Evolutionary conservation across 2,797 vertebrate species (phyloP), one percentile per base, ranked within the genome.

Genomic region (Distichodus sexfasciatus): DNA sequence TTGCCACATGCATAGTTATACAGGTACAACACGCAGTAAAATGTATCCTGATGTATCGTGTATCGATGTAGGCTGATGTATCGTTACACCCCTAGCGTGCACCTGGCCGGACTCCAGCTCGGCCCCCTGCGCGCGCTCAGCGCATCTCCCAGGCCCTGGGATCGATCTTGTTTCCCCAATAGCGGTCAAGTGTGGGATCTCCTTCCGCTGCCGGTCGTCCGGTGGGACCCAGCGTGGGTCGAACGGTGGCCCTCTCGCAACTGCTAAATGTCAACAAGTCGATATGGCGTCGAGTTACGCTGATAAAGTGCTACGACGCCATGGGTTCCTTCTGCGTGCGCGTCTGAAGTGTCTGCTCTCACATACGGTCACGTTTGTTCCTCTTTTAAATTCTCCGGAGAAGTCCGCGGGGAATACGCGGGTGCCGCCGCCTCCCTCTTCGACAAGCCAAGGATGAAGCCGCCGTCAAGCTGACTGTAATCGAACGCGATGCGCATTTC

Each of bases 401-500:
- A 53, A 59, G 66, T 63, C 76, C 77, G 33, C 6, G 1, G 75
- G 78, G 79, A 81, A 76, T 71, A 51, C 47, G 67, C 48, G 35
- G 51, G 55, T 59, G 21, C 71, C 44, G 53, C 24, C 66, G 55
- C 51, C 36, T 43, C 54, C 71, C 80, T 76, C 76, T 71, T 67
- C 28, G 46, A 74, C 44, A 65, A 76, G 66, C 54, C 66, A 67
- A 79, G 65, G 82, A 63, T 61, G 12, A 68, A 70, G 31, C 69
- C 14, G 38, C 51, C 53, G 26, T 59, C 74, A 68, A 23, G 1
- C 3, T 26, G 57, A 58, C 59, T 69, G 50, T 57, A 78, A 85
- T 76, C 77, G 79, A 84, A 83, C 65, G 72, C 82, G 87, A 87
- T 87, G 72, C 60, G 68, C 17, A 35, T 57, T 75, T 71, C 59